Evolutionary conservation across 2,888 invertebrate genomes (phyloP), one percentile per base, ranked within the genome.

Genomic region (Drosophila gaucha): DNA sequence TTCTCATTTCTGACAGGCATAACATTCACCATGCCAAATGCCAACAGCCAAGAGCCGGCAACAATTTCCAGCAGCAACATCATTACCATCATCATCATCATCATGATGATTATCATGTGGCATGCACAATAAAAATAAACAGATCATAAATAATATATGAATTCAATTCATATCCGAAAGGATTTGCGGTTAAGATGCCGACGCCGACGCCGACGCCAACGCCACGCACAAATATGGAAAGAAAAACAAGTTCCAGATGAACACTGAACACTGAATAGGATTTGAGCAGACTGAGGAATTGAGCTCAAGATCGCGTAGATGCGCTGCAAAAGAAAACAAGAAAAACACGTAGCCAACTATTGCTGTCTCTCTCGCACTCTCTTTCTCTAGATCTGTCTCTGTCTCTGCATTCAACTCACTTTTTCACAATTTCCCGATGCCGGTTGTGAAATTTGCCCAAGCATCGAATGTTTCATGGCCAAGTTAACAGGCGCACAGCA

Each of bases 91-190:
- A 49, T 41, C 41, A 43, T 54, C 35, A 50, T 41, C 35, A 56
- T 63, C 49, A 60, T 76, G 46, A 59, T 68, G 51, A 74, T 74
- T 52, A 72, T 85, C 76, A 79, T 66, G 67, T 62, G 77, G 88
- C 88, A 86, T 74, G 74, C 76, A 86, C 88, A 83, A 87, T 87
- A 85, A 83, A 85, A 87, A 76, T 83, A 83, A 83, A 88, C 83
- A 83, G 83, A 88, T 84, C 83, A 85, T 88, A 85, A 85, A 85
- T 85, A 88, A 88, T 80, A 85, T 84, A 85, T 85, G 86, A 85
- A 82, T 85, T 84, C 73, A 88, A 86, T 88, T 86, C 88, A 85
- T 88, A 88, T 88, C 88, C 80, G 74, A 84, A 80, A 86, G 88
- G 83, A 86, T 87, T 87, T 83, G 83, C 83, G 82, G 82, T 82